These are phyloP conservation scores for Aphis gossypii DNA, from an alignment of 1,140 invertebrate genomes.

Conservation along the genomic window DNA sequence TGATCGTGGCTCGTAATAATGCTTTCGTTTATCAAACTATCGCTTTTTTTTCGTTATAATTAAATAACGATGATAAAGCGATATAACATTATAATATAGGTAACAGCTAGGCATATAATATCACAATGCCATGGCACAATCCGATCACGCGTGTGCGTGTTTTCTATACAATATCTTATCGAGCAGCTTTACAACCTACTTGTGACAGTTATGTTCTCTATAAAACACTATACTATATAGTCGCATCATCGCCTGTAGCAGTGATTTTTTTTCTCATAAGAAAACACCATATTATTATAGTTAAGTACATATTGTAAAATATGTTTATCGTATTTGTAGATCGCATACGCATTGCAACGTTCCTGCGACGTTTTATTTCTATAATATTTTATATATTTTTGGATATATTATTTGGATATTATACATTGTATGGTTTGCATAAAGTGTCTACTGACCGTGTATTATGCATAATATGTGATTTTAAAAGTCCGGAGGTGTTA, in stretches of 20 bases:
- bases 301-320: not conserved
- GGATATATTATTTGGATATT: not conserved
- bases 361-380: not conserved
- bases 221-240: not conserved
- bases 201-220: slow-evolving; percentile 10
- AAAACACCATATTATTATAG: not conserved
- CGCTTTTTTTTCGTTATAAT: not conserved
- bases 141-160: not conserved
- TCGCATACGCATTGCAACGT: not conserved
- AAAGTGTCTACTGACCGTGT: not conserved
- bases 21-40: not conserved
- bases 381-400: not conserved
- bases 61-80: slow-evolving; percentile 26
- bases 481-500: not conserved
- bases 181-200: not conserved
- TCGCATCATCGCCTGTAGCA: not conserved
- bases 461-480: not conserved
- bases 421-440: not conserved
- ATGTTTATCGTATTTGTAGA: not conserved
- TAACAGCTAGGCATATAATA: not conserved
- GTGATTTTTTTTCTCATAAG: not conserved
- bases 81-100: not conserved
- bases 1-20: not conserved
- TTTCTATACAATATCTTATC: not conserved
- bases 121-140: not conserved